Percentiles rank a stretch among this genome's conserved stretches.
These are phyloP conservation scores for Hippopotamyrus pictus DNA, from an alignment of 2,797 vertebrate species.

Conservation along the genomic window DNA sequence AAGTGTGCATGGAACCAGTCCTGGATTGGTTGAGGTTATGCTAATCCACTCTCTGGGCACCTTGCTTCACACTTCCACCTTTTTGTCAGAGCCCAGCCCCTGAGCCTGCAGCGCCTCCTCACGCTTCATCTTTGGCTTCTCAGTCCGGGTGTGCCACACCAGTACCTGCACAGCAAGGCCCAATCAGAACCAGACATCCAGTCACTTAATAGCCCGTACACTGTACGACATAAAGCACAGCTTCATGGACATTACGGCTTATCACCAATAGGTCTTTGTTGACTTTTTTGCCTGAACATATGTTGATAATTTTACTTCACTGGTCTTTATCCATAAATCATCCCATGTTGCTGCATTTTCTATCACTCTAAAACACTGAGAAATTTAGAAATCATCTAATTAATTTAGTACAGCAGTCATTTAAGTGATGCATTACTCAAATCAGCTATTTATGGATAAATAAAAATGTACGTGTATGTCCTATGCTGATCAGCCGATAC, in stretches of 20 bases:
- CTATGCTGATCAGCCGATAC: neutral
- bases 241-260: neutral
- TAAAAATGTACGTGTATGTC: neutral
- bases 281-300: neutral
- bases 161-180: conserved; percentile 62
- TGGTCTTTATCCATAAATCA: neutral
- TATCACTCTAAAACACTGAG: neutral
- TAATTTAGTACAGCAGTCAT: neutral
- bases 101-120: conserved; percentile 80
- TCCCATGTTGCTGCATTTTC: neutral
- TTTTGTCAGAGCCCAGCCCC: conserved; percentile 78
- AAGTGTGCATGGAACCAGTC: neutral
- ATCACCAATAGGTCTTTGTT: neutral
- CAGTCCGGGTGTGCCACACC: conserved; percentile 89
- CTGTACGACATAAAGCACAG: neutral
- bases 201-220: neutral
- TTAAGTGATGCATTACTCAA: neutral
- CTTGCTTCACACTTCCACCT: conserved; percentile 72
- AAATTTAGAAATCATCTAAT: neutral
- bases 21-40: neutral
- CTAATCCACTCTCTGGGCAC: neutral
- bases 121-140: conserved; percentile 90
- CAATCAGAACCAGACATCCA: neutral
- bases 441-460: neutral
- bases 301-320: neutral